These are phyloP conservation scores for Drosophila truncata DNA, from an alignment of 1,140 invertebrate genomes.

Conservation along the genomic window DNA sequence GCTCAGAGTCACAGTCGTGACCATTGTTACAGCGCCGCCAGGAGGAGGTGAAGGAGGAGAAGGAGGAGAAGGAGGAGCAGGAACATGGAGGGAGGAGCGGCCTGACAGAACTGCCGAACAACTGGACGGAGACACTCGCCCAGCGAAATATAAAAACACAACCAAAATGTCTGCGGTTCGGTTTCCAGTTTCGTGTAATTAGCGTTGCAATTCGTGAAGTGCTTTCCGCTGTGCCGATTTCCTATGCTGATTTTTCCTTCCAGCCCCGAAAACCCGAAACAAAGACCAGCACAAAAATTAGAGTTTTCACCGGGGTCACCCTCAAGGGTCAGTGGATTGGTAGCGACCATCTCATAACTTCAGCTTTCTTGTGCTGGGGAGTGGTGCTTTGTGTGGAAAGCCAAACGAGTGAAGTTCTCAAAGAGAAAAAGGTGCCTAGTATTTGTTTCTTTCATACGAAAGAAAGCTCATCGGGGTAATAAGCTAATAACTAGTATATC, in stretches of 20 bases:
- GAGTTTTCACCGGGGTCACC: slow-evolving; percentile 50
- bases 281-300: slow-evolving; percentile 28
- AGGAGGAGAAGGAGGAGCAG: slow-evolving; percentile 8
- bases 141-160: slow-evolving; percentile 37
- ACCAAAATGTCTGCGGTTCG: slow-evolving; percentile 50
- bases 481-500: not conserved
- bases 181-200: slow-evolving; percentile 77
- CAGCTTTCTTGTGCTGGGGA: not conserved
- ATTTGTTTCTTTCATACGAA: slow-evolving; percentile 1
- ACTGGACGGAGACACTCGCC: slow-evolving; percentile 43
- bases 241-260: slow-evolving; percentile 53
- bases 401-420: not conserved
- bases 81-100: slow-evolving; percentile 3
- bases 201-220: slow-evolving; percentile 80
- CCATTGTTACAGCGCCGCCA: slow-evolving; percentile 63
- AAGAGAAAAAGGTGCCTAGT: not conserved
- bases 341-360: slow-evolving; percentile 38
- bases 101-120: slow-evolving; percentile 24
- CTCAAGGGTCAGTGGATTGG: slow-evolving; percentile 24
- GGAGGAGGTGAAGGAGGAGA: not conserved
- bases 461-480: not conserved
- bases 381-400: slow-evolving; percentile 7
- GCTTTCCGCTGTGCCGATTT: slow-evolving; percentile 58
- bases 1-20: slow-evolving; percentile 67
- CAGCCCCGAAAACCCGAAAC: slow-evolving; percentile 5